Conservation (phyloP, 2,797 vertebrate genomes). For the Calcarius lapponicus region DNA sequence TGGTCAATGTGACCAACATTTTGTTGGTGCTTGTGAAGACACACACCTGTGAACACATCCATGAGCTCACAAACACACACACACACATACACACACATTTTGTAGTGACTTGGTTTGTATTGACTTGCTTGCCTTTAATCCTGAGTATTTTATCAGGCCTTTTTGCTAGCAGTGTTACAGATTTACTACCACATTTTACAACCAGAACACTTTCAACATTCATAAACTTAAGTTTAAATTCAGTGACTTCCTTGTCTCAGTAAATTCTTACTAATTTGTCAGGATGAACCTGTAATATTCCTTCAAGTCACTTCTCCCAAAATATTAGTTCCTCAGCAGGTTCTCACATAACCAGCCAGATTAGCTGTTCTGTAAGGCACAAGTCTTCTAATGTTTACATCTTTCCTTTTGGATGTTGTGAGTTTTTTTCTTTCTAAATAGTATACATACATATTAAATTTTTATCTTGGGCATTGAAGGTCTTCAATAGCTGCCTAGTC, state of each 20-base stretch:
- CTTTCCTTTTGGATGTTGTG: not conserved
- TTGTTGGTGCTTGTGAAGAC: not conserved
- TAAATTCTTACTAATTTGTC: not conserved
- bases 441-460: not conserved
- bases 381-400: not conserved
- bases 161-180: not conserved
- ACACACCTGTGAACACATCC: not conserved
- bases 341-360: not conserved
- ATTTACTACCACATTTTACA: not conserved
- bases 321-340: not conserved
- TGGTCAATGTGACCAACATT: not conserved
- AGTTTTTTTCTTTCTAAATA: not conserved
- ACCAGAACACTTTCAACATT: not conserved
- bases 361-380: not conserved
- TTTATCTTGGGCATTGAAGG: not conserved
- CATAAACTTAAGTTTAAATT: not conserved
- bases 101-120: not conserved
- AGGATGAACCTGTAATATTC: not conserved
- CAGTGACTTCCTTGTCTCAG: not conserved
- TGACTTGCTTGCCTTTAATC: not conserved
- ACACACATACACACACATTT: not conserved
- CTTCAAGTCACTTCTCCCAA: not conserved
- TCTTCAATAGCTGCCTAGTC: not conserved
- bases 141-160: not conserved
- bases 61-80: not conserved